Evolutionary conservation across 2,113 vertebrate species (phyloP), one percentile per base, ranked within the genome.

Genomic region (Trichechus manatus): DNA sequence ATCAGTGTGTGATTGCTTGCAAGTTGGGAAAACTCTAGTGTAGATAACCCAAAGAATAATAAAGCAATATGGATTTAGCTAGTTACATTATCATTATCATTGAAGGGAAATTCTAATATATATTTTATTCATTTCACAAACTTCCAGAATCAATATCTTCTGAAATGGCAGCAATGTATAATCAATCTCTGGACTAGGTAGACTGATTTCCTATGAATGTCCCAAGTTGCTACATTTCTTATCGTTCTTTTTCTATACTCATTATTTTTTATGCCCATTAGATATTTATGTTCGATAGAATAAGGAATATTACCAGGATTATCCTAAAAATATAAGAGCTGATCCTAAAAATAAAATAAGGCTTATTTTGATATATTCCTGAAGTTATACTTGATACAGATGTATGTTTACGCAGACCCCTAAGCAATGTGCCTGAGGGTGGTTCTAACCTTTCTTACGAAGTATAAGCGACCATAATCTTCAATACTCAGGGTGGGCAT

Each of bases 331-430:
- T 47, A 80, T 79, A 78, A 85, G 50, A 70, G 27, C 4, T 81
- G 94, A 20, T 92, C 44, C 42, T 33, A 47, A 47, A 47, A 47
- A 47, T 47, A 47, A 74, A 33, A 63, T 83, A 72, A 90, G 56
- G 53, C 44, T 90, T 72, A 44, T 44, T 82, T 95, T 84, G 59
- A 47, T 87, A 53, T 63, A 39, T 47, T n/a, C 31, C 53, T 85
- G 8, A 93, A 91, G n/a, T 82, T 94, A 20, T 89, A 53, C 33
- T 89, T 93, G 66, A 93, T 82, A 63, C 50, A 6, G 25, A 44
- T 94, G 5, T 91, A 10, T 68, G 36, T 27, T 88, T 78, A 70
- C 3, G 9, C 22, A 88, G 42, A n/a, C 47, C 27, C 92, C 42
- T 96, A 91, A 29, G 66, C 64, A 81, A 0, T 22, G 42, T 78